phyloP scores from a whole-genome alignment of 2,797 vertebrate genomes.

The Karalla daura region DNA sequence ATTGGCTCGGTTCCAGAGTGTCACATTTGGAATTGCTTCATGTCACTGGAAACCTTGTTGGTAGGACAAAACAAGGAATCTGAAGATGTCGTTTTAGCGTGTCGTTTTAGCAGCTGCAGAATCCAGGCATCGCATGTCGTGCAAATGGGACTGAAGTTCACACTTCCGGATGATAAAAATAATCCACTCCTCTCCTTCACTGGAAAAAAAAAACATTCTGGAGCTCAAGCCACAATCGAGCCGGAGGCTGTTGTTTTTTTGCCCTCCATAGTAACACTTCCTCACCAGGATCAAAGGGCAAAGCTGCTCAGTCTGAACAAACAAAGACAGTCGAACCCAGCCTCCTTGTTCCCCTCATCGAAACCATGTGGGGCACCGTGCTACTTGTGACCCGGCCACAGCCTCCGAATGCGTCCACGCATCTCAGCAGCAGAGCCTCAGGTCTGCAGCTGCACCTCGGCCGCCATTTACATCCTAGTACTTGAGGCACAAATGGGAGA shows the following conservation, averaged over 20 bases:
- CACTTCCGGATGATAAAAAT: neutral
- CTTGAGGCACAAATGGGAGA: neutral
- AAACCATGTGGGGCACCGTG: neutral
- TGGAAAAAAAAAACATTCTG: no score
- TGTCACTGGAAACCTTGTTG: no score
- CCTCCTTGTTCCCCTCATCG: constrained; percentile 2
- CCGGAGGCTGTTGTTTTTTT: neutral
- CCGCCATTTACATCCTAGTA: neutral
- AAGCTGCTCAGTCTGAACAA: neutral
- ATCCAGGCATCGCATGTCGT: no score
- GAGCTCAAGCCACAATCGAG: constrained; percentile 6
- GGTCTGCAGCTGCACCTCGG: neutral
- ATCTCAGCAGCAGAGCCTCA: neutral
- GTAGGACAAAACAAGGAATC: no score
- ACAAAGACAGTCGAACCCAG: neutral
- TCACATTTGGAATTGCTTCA: no score
- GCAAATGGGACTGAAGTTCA: no score
- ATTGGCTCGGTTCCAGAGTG: no score
- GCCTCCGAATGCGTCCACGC: constrained; percentile 4
- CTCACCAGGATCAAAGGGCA: constrained; percentile 5
- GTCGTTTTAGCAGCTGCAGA: no score
- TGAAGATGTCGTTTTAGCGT: no score
- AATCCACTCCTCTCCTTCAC: no score
- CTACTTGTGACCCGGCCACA: neutral
- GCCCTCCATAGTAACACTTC: neutral